Evolutionary conservation across 2,888 invertebrate genomes (phyloP), one percentile per base, ranked within the genome.

Genomic region (Cheilosia impressa): DNA sequence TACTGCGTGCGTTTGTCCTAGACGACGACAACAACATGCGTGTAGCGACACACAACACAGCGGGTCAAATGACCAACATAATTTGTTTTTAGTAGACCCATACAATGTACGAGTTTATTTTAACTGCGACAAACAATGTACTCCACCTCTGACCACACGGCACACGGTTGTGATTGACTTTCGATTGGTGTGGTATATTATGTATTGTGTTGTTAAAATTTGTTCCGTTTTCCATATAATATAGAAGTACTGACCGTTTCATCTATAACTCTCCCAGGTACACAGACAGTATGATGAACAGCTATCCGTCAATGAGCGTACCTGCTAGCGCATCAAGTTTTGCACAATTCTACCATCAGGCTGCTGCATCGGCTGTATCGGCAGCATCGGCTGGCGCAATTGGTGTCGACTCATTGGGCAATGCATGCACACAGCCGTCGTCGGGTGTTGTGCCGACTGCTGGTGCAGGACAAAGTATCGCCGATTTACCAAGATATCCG

Each of bases 261-360:
- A 52, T 84, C 9, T 82, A 38, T 73, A n/a, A 84, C 65, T 75
- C 24, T 66, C 50, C 90, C 90, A 92, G 92, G 90, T 92, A 92
- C 89, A 91, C 93, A 78, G 92, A 92, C 89, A 92, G 90, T 88
- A 92, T 92, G 80, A 92, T 92, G 93, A 92, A 92, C 88, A 92
- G 91, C 88, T 92, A 92, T 89, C 93, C 91, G 88, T 92, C 92
- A 88, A 92, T 92, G 92, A 94, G 88, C 88, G 93, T 92, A 89
- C 92, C 93, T 89, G 94, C 88, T 63, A 91, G 92, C 88, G 92
- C 92, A 57, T 92, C 92, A 57, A 92, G 91, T 88, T 92, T 94
- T 88, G 97, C 97, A 31, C 97, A 97, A 93, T 97, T 97, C 93
- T 97, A 97, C 93, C 97, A 98, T 92, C 97, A 97, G 91, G 96